Percentiles rank a stretch among this genome's conserved stretches.
Conservation (phyloP, 2,888 invertebrate species). For the Hemicrepidius hirtus region DNA sequence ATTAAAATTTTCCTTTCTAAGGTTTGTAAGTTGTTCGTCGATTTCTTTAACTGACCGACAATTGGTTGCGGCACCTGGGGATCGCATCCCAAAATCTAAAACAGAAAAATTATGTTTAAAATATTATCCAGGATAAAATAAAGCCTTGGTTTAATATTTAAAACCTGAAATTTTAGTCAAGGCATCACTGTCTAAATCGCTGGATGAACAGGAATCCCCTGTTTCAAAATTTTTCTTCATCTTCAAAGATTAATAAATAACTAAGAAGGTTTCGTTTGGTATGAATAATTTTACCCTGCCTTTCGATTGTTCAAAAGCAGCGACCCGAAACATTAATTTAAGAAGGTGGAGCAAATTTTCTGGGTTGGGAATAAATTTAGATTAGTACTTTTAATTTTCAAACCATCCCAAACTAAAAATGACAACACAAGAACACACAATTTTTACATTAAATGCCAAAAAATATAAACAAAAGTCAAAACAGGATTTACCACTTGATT, state of each 20-base stretch:
- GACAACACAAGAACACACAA: slow-evolving; percentile 18
- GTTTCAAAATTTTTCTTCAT: slow-evolving; percentile 3
- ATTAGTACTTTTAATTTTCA: too few species aligned
- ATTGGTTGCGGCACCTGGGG: slow-evolving; percentile 66
- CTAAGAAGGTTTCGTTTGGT: background rate
- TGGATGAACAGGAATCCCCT: slow-evolving; percentile 33
- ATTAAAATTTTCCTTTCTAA: slow-evolving; percentile 95
- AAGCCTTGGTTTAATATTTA: background rate
- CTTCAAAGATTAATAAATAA: background rate
- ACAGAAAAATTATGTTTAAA: too few species aligned
- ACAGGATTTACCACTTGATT: slow-evolving; percentile 8
- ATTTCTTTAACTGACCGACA: slow-evolving; percentile 91
- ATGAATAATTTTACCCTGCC: slow-evolving; percentile 32
- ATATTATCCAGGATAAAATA: background rate
- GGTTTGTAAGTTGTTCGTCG: slow-evolving; percentile 87
- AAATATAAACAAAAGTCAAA: slow-evolving; percentile 16
- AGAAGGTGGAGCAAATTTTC: background rate
- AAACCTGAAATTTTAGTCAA: slow-evolving; percentile 25
- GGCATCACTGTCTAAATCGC: slow-evolving; percentile 39
- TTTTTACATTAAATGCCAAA: slow-evolving; percentile 33
- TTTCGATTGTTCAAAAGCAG: slow-evolving; percentile 44
- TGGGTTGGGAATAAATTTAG: background rate
- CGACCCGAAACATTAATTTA: slow-evolving; percentile 20
- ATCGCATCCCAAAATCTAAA: slow-evolving; percentile 62
- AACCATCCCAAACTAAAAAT: too few species aligned